Base-by-base conservation (phyloP, 2,113 vertebrate genomes). In the Sigmodon hispidus region DNA sequence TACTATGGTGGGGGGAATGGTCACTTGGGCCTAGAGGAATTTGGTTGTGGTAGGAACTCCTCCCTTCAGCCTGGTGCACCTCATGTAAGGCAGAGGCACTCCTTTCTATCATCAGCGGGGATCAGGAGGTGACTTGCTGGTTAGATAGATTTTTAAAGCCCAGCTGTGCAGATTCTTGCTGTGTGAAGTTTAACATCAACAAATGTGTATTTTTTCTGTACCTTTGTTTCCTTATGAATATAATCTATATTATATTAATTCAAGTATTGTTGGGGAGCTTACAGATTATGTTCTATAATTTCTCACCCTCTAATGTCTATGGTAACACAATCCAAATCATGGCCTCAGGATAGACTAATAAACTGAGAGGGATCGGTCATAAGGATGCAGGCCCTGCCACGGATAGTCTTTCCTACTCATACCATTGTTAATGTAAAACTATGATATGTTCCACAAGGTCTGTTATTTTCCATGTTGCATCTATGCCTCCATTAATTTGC, bases 401-500 rank as follows among this genome's bases (percentile, higher is more conserved):
- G 17, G 57, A 43, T 50, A 2, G 34, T 70, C 24, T 69, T 63
- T 67, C 61, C 81, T 10, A 7, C 48, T 16, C 72, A 34, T 24
- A 26, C 22, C 77, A 5, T 40, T 50, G 50, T 55, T 89, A 40
- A 69, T 90, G 63, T 45, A 73, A 52, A 94, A 31, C 57, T 55
- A 12, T 16, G 34, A 52, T 67, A 87, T 96, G 95, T 93, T 69
- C 77, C 84, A 83, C 57, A 89, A 90, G 79, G 84, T 67, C 79
- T 91, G 69, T 76, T 70, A 61, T 83, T 97, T 94, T 77, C 57
- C 67, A 80, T 52, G 79, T 94, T 89, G 43, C 67, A 29, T 95
- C 69, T 75, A 31, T 80, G 90, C 61, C 45, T 75, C 50, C 17
- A 61, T 87, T 94, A 55, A 6, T 76, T 95, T 95, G 93, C 73